Evolutionary conservation across 2,888 invertebrate genomes (phyloP).

Genomic region (Seira musarum): DNA sequence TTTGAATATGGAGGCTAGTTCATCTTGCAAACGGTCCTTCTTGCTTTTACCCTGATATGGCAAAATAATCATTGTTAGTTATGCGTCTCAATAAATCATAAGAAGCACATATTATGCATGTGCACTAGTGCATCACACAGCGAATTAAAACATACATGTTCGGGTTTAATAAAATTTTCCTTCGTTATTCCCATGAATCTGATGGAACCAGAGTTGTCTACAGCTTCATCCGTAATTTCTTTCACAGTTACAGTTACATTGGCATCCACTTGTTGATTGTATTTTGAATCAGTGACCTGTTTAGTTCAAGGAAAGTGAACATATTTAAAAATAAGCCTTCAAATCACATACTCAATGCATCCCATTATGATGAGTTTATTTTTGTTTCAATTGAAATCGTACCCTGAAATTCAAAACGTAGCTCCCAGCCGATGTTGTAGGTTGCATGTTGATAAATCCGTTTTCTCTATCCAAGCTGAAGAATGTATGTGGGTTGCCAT

Average conservation of each 20-base stretch:
- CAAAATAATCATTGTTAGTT: constrained; percentile 54
- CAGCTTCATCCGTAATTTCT: constrained; percentile 91
- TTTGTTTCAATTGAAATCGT: neutral
- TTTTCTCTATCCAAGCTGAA: constrained; percentile 83
- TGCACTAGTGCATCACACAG: neutral
- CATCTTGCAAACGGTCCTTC: constrained; percentile 80
- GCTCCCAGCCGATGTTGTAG: constrained; percentile 78
- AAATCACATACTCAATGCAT: no score
- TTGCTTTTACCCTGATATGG: constrained; percentile 79
- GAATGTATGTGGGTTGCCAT: constrained; percentile 75
- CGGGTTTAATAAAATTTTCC: constrained; percentile 83
- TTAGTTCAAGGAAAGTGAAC: no score
- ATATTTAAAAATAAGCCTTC: no score
- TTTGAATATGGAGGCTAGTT: constrained; percentile 82
- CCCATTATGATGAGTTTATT: no score
- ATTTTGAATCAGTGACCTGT: constrained; percentile 71
- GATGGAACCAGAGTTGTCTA: constrained; percentile 93
- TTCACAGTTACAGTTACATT: constrained; percentile 90
- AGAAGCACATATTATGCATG: neutral
- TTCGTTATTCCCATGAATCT: constrained; percentile 86
- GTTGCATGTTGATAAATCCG: constrained; percentile 89
- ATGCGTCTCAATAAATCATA: neutral
- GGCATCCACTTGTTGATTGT: constrained; percentile 79
- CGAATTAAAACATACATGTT: neutral
- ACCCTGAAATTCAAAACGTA: constrained; percentile 81